Conservation (phyloP, 2,797 vertebrate genomes). For the Spinus olivaceus region DNA sequence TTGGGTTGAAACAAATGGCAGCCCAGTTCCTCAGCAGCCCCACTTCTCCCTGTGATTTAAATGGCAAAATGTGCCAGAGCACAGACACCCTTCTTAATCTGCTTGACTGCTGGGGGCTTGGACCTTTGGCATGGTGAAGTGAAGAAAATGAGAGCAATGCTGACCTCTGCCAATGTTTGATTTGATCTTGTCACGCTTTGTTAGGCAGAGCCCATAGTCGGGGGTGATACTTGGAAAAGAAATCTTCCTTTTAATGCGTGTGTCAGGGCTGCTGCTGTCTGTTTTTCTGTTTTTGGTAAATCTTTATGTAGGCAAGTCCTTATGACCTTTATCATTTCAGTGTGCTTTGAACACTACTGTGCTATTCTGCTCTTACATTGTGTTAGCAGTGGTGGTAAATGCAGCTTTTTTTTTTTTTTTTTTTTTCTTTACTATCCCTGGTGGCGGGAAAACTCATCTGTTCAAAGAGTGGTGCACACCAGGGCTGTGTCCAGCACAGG, state of each 20-base stretch:
- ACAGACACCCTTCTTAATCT: background rate
- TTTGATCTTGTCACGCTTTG: background rate
- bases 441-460: background rate
- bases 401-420: background rate
- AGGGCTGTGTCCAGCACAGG: background rate
- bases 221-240: background rate
- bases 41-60: background rate
- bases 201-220: background rate
- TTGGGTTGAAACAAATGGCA: background rate
- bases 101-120: background rate
- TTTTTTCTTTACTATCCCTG: fast-evolving
- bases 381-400: background rate
- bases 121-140: background rate
- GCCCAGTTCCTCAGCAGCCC: background rate
- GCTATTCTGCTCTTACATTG: background rate
- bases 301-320: background rate
- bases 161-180: background rate
- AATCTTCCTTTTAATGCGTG: background rate
- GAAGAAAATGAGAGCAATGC: background rate
- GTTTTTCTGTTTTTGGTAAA: background rate
- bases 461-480: background rate
- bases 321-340: background rate
- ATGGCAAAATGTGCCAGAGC: background rate
- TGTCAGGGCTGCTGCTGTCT: background rate
- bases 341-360: background rate